phyloP scores from a whole-genome alignment of 1,140 invertebrate species.

The Nephotettix cincticeps region DNA sequence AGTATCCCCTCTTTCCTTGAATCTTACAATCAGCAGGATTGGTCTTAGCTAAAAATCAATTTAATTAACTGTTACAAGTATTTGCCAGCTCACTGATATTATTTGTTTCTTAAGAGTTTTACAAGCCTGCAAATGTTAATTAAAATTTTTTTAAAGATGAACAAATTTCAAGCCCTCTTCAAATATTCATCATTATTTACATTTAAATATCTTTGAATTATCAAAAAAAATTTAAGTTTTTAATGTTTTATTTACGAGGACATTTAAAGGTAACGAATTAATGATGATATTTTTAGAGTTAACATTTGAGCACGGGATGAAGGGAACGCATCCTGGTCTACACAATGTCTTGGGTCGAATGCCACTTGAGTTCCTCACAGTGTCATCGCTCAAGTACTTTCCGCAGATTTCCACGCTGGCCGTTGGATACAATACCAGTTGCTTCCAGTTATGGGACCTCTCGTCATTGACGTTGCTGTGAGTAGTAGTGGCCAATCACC shows the following conservation, averaged over 20 bases:
- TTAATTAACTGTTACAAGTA: too few relatives aligned
- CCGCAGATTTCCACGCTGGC: constrained; percentile 32
- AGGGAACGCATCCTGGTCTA: not conserved
- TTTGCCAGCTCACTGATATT: too few relatives aligned
- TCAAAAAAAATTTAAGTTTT: not conserved
- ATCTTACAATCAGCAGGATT: too few relatives aligned
- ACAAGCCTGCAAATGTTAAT: too few relatives aligned
- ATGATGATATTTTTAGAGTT: not conserved
- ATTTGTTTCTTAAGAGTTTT: too few relatives aligned
- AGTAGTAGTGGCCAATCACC: too few relatives aligned
- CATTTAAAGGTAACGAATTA: too few relatives aligned
- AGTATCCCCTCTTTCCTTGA: too few relatives aligned
- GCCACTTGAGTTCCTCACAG: constrained; percentile 4
- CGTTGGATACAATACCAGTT: constrained; percentile 34
- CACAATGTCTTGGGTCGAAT: constrained; percentile 3
- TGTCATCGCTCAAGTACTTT: constrained; percentile 25
- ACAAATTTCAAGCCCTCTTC: too few relatives aligned
- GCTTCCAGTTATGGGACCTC: constrained; percentile 34
- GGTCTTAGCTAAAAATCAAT: too few relatives aligned
- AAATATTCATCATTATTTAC: too few relatives aligned
- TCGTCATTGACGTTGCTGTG: constrained; percentile 15
- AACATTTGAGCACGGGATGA: not conserved
- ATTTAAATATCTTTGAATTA: not conserved
- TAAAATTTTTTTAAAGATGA: too few relatives aligned
- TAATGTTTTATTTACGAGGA: not conserved